Conservation (phyloP, 2,888 invertebrate genomes). For the Chrysodeixis includens region DNA sequence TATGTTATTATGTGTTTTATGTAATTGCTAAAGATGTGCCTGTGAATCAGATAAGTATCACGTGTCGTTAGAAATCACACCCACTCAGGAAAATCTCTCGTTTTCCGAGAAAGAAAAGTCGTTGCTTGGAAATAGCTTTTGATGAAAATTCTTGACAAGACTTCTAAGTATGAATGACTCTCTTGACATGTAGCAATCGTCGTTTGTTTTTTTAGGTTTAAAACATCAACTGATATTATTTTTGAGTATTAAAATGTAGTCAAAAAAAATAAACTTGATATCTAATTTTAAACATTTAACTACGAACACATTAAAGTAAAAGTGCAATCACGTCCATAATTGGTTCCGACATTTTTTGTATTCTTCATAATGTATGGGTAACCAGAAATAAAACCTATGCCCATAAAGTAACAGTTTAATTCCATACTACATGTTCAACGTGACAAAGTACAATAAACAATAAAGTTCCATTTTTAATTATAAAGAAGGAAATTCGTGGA, state of each 20-base stretch:
- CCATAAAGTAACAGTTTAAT: background rate
- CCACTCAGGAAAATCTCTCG: conserved; percentile 16
- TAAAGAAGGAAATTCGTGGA: background rate
- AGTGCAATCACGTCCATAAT: too few species aligned
- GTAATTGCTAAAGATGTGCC: conserved; percentile 46
- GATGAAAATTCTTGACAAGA: background rate
- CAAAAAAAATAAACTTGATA: too few species aligned
- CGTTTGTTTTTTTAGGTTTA: too few species aligned
- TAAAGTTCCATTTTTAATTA: background rate
- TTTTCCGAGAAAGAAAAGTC: background rate
- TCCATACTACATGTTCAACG: background rate
- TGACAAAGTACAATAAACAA: background rate
- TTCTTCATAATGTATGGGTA: background rate
- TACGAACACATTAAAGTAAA: too few species aligned
- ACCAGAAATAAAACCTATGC: background rate
- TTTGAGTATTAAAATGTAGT: too few species aligned
- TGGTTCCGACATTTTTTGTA: background rate
- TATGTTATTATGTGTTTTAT: conserved; percentile 54
- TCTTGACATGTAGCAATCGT: too few species aligned
- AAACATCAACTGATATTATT: too few species aligned
- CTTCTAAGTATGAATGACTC: too few species aligned
- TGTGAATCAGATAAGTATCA: conserved; percentile 47
- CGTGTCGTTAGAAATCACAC: conserved; percentile 33
- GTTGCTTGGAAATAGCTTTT: background rate
- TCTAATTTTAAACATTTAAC: too few species aligned